Percentiles rank a stretch among this genome's conserved stretches.
Evolutionary conservation across 2,888 invertebrate genomes (phyloP).

Genomic region (Sisyra nigra): DNA sequence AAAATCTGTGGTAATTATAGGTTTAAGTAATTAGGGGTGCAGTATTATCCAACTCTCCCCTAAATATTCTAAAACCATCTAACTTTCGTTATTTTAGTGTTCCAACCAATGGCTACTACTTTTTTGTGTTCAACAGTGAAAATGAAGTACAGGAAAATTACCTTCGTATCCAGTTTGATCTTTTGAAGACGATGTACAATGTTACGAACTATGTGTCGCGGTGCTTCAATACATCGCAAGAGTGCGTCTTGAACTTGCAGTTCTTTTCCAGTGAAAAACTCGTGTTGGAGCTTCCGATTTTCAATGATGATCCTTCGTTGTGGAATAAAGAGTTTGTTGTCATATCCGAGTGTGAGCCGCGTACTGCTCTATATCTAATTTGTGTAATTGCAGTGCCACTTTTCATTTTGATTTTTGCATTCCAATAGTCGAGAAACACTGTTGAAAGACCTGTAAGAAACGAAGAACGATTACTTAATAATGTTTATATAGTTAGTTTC

Average conservation of each 20-base stretch:
- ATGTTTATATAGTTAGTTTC: no score
- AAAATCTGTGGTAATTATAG: no score
- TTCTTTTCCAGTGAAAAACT: constrained; percentile 55
- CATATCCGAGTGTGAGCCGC: constrained; percentile 55
- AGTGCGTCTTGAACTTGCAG: constrained; percentile 45
- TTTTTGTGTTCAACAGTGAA: constrained; percentile 69
- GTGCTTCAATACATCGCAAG: constrained; percentile 43
- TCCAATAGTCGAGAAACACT: constrained; percentile 36
- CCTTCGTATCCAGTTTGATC: constrained; percentile 47
- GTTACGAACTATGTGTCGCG: constrained; percentile 40
- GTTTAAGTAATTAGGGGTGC: no score
- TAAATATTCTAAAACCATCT: no score
- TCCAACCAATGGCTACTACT: constrained; percentile 62
- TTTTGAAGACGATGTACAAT: constrained; percentile 55
- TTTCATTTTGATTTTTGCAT: constrained; percentile 52
- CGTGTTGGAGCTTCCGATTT: constrained; percentile 49
- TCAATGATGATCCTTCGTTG: constrained; percentile 46
- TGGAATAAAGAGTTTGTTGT: constrained; percentile 63
- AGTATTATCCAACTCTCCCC: no score
- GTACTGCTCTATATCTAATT: constrained; percentile 48
- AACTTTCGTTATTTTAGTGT: constrained; percentile 31
- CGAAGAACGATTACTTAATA: no score
- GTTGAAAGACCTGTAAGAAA: neutral
- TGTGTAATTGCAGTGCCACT: constrained; percentile 57
- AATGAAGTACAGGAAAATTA: constrained; percentile 60